Base-by-base conservation (phyloP, 2,797 vertebrate species). In the Anableps anableps region DNA sequence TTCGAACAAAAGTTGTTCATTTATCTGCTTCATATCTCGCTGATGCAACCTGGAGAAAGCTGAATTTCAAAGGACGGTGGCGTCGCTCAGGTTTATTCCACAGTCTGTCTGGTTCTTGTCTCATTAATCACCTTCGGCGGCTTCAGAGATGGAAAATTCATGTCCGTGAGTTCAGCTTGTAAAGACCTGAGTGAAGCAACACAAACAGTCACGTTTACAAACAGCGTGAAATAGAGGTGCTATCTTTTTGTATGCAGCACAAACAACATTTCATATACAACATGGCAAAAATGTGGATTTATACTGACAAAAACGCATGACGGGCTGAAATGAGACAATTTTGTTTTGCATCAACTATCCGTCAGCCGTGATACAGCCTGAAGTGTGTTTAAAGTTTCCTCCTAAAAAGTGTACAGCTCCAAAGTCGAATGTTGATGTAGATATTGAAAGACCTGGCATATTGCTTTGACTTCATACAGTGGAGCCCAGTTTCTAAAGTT, bases 21-120 rank as follows among this genome's bases (percentile, higher is more conserved):
- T 93, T 93, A 94, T 93, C 92, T 86, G 86, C 85, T 81, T 86
- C 91, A 86, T 86, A 90, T 93, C 80, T 82, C 6, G 80, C 82
- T 96, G 95, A 96, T 95, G 95, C 93, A 96, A 96, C 88, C 77
- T 62, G 80, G 60, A 85, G 95, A 94, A 96, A 96, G 64, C 86
- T 80, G 23, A 26, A 79, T 80, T 92, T 91, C 93, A 94, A 93
- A 91, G 88, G 77, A 77, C 72, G 83, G 72, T 77, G 85, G 78
- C 71, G 81, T 72, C 80, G 64, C 74, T 11, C 50, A 41, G 72
- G 68, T 81, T 76, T 76, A 50, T 74, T 74, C 31, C 72, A 74
- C 64, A 47, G 2, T 73, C 55, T 78, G 68, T 70, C 48, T 48
- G 8, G 45, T 47, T 53, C 36, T 36, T 48, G 9, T 14, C 5